Evolutionary conservation across 2,888 invertebrate species (phyloP).

Genomic region (Synanthedon vespiformis): DNA sequence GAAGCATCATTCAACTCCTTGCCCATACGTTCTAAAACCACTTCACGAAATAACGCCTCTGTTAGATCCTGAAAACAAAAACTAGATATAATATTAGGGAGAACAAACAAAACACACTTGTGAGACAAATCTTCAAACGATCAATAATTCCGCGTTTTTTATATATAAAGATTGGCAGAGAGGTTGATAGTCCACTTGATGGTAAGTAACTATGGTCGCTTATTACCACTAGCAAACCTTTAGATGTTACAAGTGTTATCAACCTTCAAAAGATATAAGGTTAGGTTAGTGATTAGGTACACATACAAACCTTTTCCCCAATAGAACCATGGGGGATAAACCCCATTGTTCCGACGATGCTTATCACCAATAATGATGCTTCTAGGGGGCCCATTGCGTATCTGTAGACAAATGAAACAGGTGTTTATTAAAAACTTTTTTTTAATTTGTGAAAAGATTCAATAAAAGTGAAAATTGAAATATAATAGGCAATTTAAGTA

Average conservation of each 20-base stretch:
- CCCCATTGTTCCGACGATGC: constrained; percentile 55
- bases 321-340: constrained; percentile 69
- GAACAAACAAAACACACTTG: background rate
- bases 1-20: constrained; percentile 78
- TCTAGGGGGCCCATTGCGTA: constrained; percentile 54
- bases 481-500: background rate
- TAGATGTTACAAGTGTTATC: too few relatives aligned
- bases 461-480: background rate
- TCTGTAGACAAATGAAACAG: constrained; percentile 29
- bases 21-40: constrained; percentile 79
- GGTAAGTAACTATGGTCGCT: too few relatives aligned
- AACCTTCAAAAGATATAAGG: too few relatives aligned
- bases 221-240: too few relatives aligned
- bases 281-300: too few relatives aligned
- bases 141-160: too few relatives aligned
- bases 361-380: constrained; percentile 51
- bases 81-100: background rate
- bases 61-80: constrained; percentile 69
- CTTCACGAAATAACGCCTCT: constrained; percentile 79
- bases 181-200: too few relatives aligned
- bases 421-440: background rate
- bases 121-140: background rate
- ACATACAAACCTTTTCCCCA: constrained; percentile 53
- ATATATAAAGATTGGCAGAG: too few relatives aligned
- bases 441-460: background rate